Evolutionary conservation across 2,888 invertebrate genomes (phyloP).

Genomic region (Chalcosyrphus nemorum): DNA sequence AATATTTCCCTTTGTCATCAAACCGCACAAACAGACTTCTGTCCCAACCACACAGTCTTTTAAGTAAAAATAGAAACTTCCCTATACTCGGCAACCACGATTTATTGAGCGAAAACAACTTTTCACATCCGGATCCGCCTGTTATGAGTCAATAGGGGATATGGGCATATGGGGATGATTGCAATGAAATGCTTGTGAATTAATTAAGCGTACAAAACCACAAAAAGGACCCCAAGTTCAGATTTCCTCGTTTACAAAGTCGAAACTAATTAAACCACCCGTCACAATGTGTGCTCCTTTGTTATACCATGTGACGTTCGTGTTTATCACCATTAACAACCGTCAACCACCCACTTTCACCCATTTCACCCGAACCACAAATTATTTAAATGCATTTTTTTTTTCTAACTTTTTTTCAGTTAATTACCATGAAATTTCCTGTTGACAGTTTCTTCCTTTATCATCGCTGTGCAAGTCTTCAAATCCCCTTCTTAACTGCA

Average conservation of each 20-base stretch:
- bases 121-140: not conserved
- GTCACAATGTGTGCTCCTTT: constrained; percentile 28
- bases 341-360: not conserved
- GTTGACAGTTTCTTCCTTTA: constrained; percentile 2
- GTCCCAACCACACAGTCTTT: not conserved
- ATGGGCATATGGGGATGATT: constrained; percentile 17
- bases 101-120: not conserved
- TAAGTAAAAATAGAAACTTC: not conserved
- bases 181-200: constrained; percentile 50
- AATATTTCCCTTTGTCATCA: too few relatives aligned
- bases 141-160: not conserved
- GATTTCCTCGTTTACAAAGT: constrained; percentile 16
- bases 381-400: constrained; percentile 32
- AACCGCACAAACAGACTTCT: not conserved
- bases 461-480: not conserved
- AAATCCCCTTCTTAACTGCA: not conserved
- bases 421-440: not conserved
- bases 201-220: constrained; percentile 48
- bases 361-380: not conserved
- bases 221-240: constrained; percentile 17
- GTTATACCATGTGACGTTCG: not conserved
- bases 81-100: not conserved
- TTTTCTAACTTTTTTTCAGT: not conserved
- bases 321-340: not conserved
- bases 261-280: constrained; percentile 50